phyloP scores from a whole-genome alignment of 2,797 vertebrate species.

The Spatula versicolor region DNA sequence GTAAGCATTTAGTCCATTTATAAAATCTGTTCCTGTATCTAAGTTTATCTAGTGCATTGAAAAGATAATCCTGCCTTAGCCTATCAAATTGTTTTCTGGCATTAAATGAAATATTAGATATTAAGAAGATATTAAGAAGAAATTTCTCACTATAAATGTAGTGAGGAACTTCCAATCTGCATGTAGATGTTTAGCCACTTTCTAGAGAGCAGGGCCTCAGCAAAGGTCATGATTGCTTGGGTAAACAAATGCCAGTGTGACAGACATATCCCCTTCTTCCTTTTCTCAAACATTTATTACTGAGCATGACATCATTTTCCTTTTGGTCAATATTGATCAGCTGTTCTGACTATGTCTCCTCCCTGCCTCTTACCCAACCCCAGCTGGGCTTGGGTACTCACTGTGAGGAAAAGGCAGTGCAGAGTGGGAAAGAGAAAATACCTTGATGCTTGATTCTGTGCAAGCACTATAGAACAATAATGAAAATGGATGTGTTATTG shows the following conservation, averaged over 20 bases:
- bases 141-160: too few relatives aligned
- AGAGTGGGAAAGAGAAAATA: background rate
- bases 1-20: slow-evolving; percentile 46
- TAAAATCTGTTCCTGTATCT: background rate
- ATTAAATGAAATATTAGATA: background rate
- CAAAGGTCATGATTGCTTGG: background rate
- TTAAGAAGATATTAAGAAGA: too few relatives aligned
- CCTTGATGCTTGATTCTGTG: background rate
- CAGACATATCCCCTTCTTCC: background rate
- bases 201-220: background rate
- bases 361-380: background rate
- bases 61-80: background rate
- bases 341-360: background rate
- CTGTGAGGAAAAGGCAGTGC: background rate
- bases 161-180: background rate
- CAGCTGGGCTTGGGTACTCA: background rate
- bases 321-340: background rate
- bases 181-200: background rate
- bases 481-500: background rate
- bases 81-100: background rate
- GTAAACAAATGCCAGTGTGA: background rate
- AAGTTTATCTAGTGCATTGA: slow-evolving; percentile 11
- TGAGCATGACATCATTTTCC: background rate
- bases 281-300: background rate
- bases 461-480: background rate